Conservation (phyloP, 2,888 invertebrate genomes). For the Sinodicranocentrus sp. region DNA sequence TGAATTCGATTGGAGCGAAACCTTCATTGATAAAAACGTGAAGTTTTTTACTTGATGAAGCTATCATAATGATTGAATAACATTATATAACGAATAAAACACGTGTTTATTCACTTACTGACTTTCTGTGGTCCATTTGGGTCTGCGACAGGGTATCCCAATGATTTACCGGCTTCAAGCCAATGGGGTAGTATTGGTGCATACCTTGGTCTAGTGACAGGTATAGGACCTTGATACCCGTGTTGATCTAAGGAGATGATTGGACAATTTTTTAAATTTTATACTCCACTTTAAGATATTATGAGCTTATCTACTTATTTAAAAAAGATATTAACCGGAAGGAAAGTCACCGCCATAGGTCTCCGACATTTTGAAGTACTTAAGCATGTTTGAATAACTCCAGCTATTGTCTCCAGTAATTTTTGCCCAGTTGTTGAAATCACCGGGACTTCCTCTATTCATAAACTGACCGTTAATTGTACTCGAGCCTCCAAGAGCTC, state of each 20-base stretch:
- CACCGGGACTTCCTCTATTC: conserved; percentile 19
- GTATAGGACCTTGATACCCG: conserved; percentile 44
- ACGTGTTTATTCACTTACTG: conserved; percentile 3
- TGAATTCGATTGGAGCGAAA: conserved; percentile 42
- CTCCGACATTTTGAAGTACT: conserved; percentile 31
- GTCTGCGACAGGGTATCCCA: conserved; percentile 42
- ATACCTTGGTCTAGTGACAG: conserved; percentile 22
- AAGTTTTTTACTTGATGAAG: neutral
- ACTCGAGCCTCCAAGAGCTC: conserved; percentile 10
- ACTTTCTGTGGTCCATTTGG: conserved; percentile 59
- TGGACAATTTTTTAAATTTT: neutral
- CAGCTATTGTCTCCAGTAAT: conserved; percentile 4
- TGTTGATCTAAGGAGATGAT: conserved; percentile 19
- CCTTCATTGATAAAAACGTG: conserved; percentile 30
- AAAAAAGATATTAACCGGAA: neutral
- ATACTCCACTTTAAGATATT: neutral
- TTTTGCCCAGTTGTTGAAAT: conserved; percentile 24
- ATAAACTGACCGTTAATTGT: conserved; percentile 17
- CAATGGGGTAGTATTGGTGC: conserved; percentile 26
- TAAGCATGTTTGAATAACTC: conserved; percentile 30
- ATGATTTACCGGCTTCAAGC: conserved; percentile 38
- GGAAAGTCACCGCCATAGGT: conserved; percentile 7
- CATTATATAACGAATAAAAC: neutral
- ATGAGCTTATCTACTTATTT: neutral
- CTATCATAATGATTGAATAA: neutral